Evolutionary conservation across 2,113 vertebrate genomes (phyloP), one percentile per base, ranked within the genome.

Genomic region (Neogobius melanostomus): DNA sequence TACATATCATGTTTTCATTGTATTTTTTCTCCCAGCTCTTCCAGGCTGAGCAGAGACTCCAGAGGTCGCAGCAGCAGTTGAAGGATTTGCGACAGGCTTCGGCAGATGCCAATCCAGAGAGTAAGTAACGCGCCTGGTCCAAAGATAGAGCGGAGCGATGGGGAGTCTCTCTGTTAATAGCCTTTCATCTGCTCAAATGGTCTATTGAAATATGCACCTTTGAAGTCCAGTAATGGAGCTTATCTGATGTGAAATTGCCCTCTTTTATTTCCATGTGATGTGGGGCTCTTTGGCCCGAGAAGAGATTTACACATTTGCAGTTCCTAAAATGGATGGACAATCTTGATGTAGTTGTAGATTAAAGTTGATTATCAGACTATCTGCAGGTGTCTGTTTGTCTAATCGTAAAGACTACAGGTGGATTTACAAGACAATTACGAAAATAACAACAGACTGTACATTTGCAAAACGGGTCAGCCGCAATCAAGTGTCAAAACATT

Each of bases 31-130:
- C 61, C 63, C 88, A 99, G 98, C 87, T 98, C 47, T 98, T 99
- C 84, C 95, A 95, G 16, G 91, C 93, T 0, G 94, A 97, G 79
- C 96, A 99, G 91, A 94, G 93, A 72, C 86, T 98, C 74, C 96
- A 97, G 82, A 95, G 96, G 85, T 93, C 88, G 6, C 95, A 95
- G 76, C 92, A 94, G 68, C 96, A 98, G 82, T 91, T 98, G 89
- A 97, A 97, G 81, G 95, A 95, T 84, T 93, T 99, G 92, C 94
- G 92, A 56, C 92, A 95, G 16, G 93, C 96, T 28, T 94, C 95
- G 15, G 92, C 93, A 71, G 96, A 98, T 88, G 94, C 96, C 72
- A 96, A 94, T 79, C 97, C 98, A 78, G 97, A 99, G 89, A 95
- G 98, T 99, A 91, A 96, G 96, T 95, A 51, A 42, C 42, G 28